Evolutionary conservation across 2,888 invertebrate species (phyloP), one percentile per base, ranked within the genome.

Genomic region (Thymelicus sylvestris): DNA sequence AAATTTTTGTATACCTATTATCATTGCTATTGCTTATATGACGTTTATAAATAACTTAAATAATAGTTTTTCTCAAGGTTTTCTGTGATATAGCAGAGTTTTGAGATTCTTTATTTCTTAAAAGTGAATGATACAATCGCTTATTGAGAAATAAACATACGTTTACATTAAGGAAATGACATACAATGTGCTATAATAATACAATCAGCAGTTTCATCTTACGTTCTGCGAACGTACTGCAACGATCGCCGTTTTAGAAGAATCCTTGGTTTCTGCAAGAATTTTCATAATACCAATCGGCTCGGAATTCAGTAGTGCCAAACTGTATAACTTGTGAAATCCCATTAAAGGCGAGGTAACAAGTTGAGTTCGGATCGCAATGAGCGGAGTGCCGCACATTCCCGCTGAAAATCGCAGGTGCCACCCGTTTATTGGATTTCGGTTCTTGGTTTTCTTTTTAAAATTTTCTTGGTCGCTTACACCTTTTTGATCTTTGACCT

Each of bases 331-430:
- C 55, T 63, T 44, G 62, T 39, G 63, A 89, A 86, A 81, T 79
- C 79, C 81, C 79, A 83, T 82, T 82, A 86, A 88, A 88, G 88
- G 85, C 86, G 87, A 87, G 85, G 89, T 88, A 86, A 84, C 88
- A 89, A 90, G 87, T 88, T 84, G 85, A 82, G 84, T 84, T 85
- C 85, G 78, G 80, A 83, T 83, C 79, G 90, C 90, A 92, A 92
- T 91, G 90, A 91, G 88, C 87, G 86, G 86, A 80, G 83, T 90
- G 83, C 90, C 88, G 69, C 74, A 82, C 85, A 88, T 88, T 86
- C 89, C 86, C 67, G 15, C 47, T 44, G 67, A 50, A 64, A 47
- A 59, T 69, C 64, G 59, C 69, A 70, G 69, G 64, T 70, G 64
- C 64, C 24, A 31, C 19, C 55, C 63, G 44, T 62, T 69, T 69